Percentiles rank a stretch among this genome's conserved stretches.
Conservation (phyloP, 2,113 vertebrate genomes). For the Poecile atricapillus region DNA sequence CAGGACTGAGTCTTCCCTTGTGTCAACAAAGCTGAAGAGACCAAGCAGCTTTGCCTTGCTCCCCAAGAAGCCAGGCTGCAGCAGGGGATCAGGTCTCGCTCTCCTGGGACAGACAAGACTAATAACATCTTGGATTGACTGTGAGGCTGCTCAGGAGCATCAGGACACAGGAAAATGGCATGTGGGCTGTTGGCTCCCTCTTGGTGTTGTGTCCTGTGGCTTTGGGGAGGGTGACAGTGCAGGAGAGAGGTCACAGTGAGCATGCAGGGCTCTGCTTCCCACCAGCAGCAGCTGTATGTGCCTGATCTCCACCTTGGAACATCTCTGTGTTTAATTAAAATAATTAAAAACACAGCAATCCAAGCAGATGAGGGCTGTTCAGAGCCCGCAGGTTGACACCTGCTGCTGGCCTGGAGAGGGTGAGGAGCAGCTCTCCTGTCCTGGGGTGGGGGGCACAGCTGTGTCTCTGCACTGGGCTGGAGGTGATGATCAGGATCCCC, state of each 20-base stretch:
- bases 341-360: neutral
- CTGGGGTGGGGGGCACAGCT: neutral
- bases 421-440: neutral
- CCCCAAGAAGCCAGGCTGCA: neutral
- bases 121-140: neutral
- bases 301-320: neutral
- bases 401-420: neutral
- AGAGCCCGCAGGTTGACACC: neutral
- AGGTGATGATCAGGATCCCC: neutral
- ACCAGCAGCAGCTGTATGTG: neutral
- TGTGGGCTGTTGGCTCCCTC: neutral
- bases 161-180: neutral
- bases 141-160: neutral
- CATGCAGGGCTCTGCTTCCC: neutral
- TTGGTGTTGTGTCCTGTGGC: accelerated
- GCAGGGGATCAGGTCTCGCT: too few relatives aligned
- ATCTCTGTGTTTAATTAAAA: neutral
- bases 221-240: neutral
- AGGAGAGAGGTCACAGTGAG: neutral
- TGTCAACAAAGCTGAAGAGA: neutral
- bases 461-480: neutral
- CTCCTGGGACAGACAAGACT: neutral
- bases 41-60: neutral
- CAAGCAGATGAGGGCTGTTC: neutral
- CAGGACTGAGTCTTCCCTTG: neutral